Evolutionary conservation across 2,888 invertebrate species (phyloP), one percentile per base, ranked within the genome.

Genomic region (Podabrus alpinus): DNA sequence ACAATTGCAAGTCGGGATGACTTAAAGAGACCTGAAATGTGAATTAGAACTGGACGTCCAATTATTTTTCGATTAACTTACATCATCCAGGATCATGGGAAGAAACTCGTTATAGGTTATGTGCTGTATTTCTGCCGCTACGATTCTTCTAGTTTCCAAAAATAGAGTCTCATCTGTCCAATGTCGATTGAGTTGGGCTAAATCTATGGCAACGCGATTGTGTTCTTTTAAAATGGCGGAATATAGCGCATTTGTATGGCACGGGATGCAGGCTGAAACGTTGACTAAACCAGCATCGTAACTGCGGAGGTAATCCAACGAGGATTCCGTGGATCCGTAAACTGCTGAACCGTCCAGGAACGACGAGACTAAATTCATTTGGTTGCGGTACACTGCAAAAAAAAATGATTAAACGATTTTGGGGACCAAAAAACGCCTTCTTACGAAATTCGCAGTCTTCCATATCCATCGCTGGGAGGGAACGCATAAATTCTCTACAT

Each of bases 51-150:
- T 5, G 13, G 13, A n/a, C 1, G n/a, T 3, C 0, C 16, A 3
- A 3, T 19, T 3, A 10, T 17, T 88, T 78, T 90, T 89, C 66
- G 94, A 84, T 76, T 92, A 89, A 17, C 87, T 88, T 86, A 93
- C 93, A 89, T 94, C 90, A 74, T 94, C 95, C 66, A 96, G 86
- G 11, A 95, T 89, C 71, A 93, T 92, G 0, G 95, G 95, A 73
- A 95, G 87, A 86, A 94, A 96, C 85, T 96, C 96, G 82, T 93
- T 94, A 85, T 92, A 93, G 0, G 96, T 95, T 72, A 96, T 93
- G 82, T 95, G 95, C 79, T 96, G 96, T 60, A 96, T 92, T 85
- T 94, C 90, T 0, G 95, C 94, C 0, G 93, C 92, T 11, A 95
- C 90, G 11, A 94, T 92, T 66, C 94, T 89, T 69, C 94, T 90